Evolutionary conservation across 2,113 vertebrate genomes (phyloP), one percentile per base, ranked within the genome.

Genomic region (Turnix velox): DNA sequence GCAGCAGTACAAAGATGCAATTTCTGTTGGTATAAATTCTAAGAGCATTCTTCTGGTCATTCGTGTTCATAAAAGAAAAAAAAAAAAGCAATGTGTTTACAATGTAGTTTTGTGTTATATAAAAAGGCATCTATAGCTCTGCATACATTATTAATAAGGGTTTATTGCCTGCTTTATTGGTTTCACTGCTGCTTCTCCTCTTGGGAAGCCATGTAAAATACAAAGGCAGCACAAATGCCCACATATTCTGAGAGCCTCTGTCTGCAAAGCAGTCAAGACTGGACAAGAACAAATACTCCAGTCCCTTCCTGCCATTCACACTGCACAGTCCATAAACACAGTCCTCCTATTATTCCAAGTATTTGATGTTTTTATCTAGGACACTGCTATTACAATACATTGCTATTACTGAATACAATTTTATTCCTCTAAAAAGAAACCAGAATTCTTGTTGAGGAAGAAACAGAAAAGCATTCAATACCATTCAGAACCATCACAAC

Each of bases 101-200:
- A 61, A 66, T 96, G 94, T 90, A 96, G 89, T 96, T 91, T 94
- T 84, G 92, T 83, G 84, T 95, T 95, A 95, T 96, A 96, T 97
- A 97, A 97, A 96, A 73, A 97, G 97, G 90, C 94, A 90, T 96
- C 82, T 95, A 96, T 88, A 94, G 95, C 90, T 94, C 83, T 85
- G 92, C 97, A 97, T 98, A 90, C 96, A 98, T 97, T 98, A 97
- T 98, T 98, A 98, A 98, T 97, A 94, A 1, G 2, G 37, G 68
- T 97, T 97, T 97, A 98, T 97, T 97, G 96, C 96, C 72, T 94
- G 85, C 92, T 97, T 98, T 98, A 97, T 97, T 98, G 97, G 97
- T 95, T 98, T 96, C 95, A 89, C 87, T 88, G 82, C 91, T 96
- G 92, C 55, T 89, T 88, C 94, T 96, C 89, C 97, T 97, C 97